Evolutionary conservation across 2,888 invertebrate species (phyloP).

Genomic region (Parelbella ahira): DNA sequence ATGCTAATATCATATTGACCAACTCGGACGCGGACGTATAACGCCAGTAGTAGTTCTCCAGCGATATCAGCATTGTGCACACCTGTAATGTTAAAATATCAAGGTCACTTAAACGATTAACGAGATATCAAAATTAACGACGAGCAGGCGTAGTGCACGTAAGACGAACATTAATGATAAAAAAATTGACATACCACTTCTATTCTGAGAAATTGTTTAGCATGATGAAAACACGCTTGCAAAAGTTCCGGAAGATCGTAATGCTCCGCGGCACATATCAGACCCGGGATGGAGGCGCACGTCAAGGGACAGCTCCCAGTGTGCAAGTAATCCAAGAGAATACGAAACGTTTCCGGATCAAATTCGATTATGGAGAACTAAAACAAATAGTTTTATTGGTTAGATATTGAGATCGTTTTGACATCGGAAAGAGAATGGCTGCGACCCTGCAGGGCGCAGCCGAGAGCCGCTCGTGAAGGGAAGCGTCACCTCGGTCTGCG

Average conservation of each 20-base stretch:
- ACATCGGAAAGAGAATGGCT: too few relatives aligned
- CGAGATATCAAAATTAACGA: too few relatives aligned
- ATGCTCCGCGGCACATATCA: slow-evolving; percentile 96
- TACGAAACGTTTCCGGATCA: slow-evolving; percentile 95
- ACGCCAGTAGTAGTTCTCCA: slow-evolving; percentile 97
- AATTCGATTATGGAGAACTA: slow-evolving; percentile 97
- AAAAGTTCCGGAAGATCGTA: slow-evolving; percentile 95
- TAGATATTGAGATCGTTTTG: too few relatives aligned
- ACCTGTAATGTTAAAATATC: slow-evolving; percentile 69
- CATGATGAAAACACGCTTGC: slow-evolving; percentile 97
- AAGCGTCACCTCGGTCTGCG: slow-evolving; percentile 94
- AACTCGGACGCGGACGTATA: slow-evolving; percentile 96
- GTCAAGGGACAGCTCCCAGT: slow-evolving; percentile 95
- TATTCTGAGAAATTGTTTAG: slow-evolving; percentile 94
- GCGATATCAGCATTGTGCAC: slow-evolving; percentile 94
- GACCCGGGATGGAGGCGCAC: slow-evolving; percentile 94
- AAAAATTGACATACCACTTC: slow-evolving; percentile 84
- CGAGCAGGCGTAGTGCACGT: too few relatives aligned
- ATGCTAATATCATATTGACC: slow-evolving; percentile 96
- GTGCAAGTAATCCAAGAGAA: slow-evolving; percentile 94
- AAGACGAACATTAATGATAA: too few relatives aligned
- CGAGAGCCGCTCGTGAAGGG: too few relatives aligned
- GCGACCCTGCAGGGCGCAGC: too few relatives aligned
- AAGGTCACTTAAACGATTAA: slow-evolving; percentile 1
- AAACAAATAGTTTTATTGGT: slow-evolving; percentile 35